Evolutionary conservation across 2,888 invertebrate genomes (phyloP).

Genomic region (Dryadula phaetusa): DNA sequence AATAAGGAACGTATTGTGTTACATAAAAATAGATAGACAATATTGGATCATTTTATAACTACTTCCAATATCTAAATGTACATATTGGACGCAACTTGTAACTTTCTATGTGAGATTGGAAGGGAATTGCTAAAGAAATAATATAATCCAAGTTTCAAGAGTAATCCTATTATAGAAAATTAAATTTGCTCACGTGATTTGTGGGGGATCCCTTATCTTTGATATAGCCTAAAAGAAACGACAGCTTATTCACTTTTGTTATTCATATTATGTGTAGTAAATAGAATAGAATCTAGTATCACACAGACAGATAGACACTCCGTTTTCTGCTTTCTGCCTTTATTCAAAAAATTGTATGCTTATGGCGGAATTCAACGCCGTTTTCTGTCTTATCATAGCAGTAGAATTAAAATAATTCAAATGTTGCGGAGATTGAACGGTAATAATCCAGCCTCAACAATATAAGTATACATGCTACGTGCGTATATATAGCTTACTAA

Average conservation of each 20-base stretch:
- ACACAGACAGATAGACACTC: no score
- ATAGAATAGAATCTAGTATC: not conserved
- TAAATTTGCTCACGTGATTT: slow-evolving; percentile 31
- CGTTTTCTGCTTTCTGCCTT: no score
- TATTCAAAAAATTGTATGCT: no score
- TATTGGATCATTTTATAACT: no score
- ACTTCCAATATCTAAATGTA: slow-evolving; percentile 7
- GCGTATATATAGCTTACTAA: not conserved
- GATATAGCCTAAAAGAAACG: not conserved
- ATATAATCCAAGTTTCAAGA: slow-evolving; percentile 31
- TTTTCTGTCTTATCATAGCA: no score
- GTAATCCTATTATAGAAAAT: slow-evolving; percentile 35
- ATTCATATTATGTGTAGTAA: no score
- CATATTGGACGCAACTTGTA: not conserved
- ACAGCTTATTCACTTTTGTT: not conserved
- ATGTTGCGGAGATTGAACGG: no score
- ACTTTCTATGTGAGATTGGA: not conserved
- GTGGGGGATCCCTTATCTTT: slow-evolving; percentile 16
- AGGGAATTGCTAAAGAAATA: slow-evolving; percentile 21
- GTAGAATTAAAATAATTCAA: no score
- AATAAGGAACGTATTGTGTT: no score
- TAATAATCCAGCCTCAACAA: no score
- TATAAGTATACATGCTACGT: not conserved
- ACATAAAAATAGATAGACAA: no score
- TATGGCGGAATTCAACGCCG: no score